Evolutionary conservation across 2,113 vertebrate species (phyloP), one percentile per base, ranked within the genome.

Genomic region (Chionomys nivalis): DNA sequence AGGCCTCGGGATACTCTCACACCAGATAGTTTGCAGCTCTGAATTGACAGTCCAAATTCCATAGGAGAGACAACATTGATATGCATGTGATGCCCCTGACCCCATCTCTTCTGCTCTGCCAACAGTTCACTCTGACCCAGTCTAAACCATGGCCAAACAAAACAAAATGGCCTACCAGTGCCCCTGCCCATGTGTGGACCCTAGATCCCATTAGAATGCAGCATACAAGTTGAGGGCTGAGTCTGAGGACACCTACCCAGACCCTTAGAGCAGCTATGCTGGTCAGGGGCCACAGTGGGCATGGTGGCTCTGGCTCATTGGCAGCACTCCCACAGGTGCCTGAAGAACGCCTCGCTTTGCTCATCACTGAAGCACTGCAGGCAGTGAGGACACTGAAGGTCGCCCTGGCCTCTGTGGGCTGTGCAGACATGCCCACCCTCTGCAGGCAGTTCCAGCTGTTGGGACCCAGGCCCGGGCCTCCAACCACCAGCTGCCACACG

Each of bases 361-460:
- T 98, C 98, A 13, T 99, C 99, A 0, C 96, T 96, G 93, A 99
- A 99, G 65, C 97, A 98, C 93, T 96, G 98, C 87, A 98, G 97
- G 94, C 99, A 99, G 0, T 98, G 98, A 0, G 99, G 99, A 78
- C 99, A 99, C 98, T 99, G 98, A 0, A 99, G 98, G 81, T 99
- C 99, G 1, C 99, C 99, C 87, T 98, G 97, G 1, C 97, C 98
- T 16, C 97, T 97, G 52, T 31, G 82, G 17, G 98, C 97, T 0
- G 65, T 3, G n/a, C 75, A 93, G 0, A 75, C 19, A 58, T 88
- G 94, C 82, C 98, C 96, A 7, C 19, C 94, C 26, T 98, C 94
- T 0, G 1, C 86, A 0, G 98, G 78, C 3, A 92, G 11, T 76
- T 97, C 97, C 39, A 58, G 49, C 47, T 97, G 77, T 0, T 97